Evolutionary conservation across 2,888 invertebrate species (phyloP).

Genomic region (Smittia aterrima): DNA sequence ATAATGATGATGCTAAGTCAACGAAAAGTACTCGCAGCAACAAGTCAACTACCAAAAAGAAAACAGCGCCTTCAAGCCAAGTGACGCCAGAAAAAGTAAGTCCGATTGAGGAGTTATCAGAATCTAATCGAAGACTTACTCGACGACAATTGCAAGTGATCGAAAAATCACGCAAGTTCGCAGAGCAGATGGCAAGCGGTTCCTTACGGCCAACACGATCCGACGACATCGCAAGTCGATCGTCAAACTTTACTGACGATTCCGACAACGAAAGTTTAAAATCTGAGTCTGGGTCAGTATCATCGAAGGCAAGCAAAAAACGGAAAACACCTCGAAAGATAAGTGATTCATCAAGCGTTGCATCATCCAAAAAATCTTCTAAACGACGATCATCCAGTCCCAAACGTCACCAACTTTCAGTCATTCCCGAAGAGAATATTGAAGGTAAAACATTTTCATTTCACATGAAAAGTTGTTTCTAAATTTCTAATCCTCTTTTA

Average conservation of each 20-base stretch:
- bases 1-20: constrained; percentile 12
- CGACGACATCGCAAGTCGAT: background rate
- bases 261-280: constrained; percentile 31
- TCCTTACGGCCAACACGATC: background rate
- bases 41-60: background rate
- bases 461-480: background rate
- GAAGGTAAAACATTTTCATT: background rate
- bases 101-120: background rate
- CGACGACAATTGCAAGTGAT: constrained; percentile 17
- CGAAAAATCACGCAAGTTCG: constrained; percentile 24
- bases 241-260: background rate
- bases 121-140: constrained; percentile 25
- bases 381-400: constrained; percentile 10
- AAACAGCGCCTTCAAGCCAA: background rate
- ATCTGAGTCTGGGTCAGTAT: background rate
- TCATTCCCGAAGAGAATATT: constrained; percentile 20
- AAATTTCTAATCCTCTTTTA: background rate
- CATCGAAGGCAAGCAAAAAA: constrained; percentile 6
- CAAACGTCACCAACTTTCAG: background rate
- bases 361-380: background rate
- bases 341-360: constrained; percentile 1
- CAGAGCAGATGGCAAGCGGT: background rate
- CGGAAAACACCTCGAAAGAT: background rate
- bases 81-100: constrained; percentile 5
- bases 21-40: background rate